Base-by-base conservation (phyloP, 2,113 vertebrate species). In the Thymallus thymallus region DNA sequence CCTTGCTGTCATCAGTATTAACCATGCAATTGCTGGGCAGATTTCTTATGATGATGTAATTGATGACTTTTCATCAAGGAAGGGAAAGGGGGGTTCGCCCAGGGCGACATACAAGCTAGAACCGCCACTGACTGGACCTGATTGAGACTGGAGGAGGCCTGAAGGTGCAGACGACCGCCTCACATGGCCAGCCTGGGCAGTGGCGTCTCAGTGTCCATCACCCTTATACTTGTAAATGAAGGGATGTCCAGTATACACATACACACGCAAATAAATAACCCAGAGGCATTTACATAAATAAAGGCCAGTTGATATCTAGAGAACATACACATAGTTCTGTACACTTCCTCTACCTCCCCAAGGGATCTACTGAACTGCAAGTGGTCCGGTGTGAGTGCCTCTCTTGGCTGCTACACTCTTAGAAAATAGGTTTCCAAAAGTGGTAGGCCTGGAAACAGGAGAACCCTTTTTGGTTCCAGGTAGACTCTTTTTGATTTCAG, bases 71-170 rank as follows among this genome's bases (percentile, higher is more conserved):
- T n/a, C n/a, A n/a, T n/a, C n/a, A n/a, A n/a, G n/a, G n/a, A n/a
- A n/a, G n/a, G n/a, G n/a, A n/a, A n/a, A n/a, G n/a, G n/a, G n/a
- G n/a, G n/a, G n/a, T n/a, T n/a, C n/a, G n/a, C n/a, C n/a, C n/a
- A n/a, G n/a, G n/a, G n/a, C n/a, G n/a, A n/a, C n/a, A n/a, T n/a
- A n/a, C n/a, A n/a, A n/a, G n/a, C n/a, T n/a, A n/a, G n/a, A n/a
- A n/a, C n/a, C n/a, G n/a, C n/a, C n/a, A n/a, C n/a, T n/a, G n/a
- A 1, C 56, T 87, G 73, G 77, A 85, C 46, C 41, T 87, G 32
- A 80, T 81, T 48, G 78, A 85, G 56, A 83, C 74, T 5, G 84
- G 81, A 30, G 62, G 80, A 56, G 79, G 81, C 20, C 69, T 82
- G 35, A 81, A 82, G 70, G 72, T 84, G 78, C 73, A 79, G 58